Evolutionary conservation across 2,888 invertebrate species (phyloP).

Genomic region (Rhimphoctona megacephalus): DNA sequence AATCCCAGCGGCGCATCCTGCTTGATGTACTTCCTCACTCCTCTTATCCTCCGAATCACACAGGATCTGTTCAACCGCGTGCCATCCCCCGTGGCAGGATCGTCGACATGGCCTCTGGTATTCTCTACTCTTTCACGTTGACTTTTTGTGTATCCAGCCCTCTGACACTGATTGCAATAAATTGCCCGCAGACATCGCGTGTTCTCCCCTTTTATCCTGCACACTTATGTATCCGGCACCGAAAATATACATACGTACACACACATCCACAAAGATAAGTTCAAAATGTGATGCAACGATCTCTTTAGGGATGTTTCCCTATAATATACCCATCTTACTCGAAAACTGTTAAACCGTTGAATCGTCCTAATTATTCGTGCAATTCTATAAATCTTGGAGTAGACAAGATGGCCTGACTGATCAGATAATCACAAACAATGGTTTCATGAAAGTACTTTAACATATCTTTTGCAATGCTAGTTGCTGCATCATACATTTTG

Average conservation of each 20-base stretch:
- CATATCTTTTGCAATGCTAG: background rate
- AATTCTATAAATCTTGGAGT: conserved; percentile 29
- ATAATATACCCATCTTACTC: conserved; percentile 18
- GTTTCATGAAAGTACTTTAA: background rate
- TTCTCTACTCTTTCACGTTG: conserved; percentile 59
- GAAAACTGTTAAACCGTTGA: conserved; percentile 68
- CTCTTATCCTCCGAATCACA: conserved; percentile 49
- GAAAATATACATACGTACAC: conserved; percentile 4
- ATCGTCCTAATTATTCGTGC: conserved; percentile 68
- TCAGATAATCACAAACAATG: background rate
- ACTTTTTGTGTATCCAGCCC: conserved; percentile 65
- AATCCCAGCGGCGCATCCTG: conserved; percentile 58
- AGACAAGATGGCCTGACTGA: background rate
- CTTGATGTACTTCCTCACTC: conserved; percentile 55
- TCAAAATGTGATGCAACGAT: conserved; percentile 47
- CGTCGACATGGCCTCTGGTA: conserved; percentile 43
- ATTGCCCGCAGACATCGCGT: conserved; percentile 77
- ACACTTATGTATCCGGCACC: conserved; percentile 40
- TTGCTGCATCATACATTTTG: background rate
- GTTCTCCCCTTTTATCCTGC: conserved; percentile 57
- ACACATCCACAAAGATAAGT: background rate
- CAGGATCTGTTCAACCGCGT: conserved; percentile 44
- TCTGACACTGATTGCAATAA: conserved; percentile 80
- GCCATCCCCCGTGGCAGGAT: conserved; percentile 56
- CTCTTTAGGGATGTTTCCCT: conserved; percentile 36